Conservation (phyloP, 2,113 vertebrate genomes). For the Saguinus imperator region DNA sequence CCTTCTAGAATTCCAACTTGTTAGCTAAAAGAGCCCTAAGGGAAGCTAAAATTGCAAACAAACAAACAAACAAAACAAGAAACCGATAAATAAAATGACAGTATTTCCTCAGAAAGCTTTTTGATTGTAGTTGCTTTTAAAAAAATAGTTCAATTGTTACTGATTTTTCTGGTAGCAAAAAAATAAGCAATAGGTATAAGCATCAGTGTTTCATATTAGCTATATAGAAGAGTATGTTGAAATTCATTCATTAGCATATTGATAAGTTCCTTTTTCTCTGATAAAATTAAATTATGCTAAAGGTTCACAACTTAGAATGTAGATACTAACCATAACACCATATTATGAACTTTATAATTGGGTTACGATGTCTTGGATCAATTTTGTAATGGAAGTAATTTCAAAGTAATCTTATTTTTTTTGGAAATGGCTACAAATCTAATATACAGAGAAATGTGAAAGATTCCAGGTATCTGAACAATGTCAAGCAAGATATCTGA, state of each 20-base stretch:
- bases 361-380: constrained; percentile 42
- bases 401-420: constrained; percentile 59
- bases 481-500: not conserved
- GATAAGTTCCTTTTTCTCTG: constrained; percentile 35
- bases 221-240: constrained; percentile 2
- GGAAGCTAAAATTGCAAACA: constrained; percentile 36
- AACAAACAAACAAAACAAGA: constrained; percentile 4
- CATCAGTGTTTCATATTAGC: not conserved
- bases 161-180: constrained; percentile 13
- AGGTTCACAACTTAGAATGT: constrained; percentile 6
- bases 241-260: constrained; percentile 49
- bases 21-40: constrained; percentile 45
- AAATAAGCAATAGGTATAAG: not conserved
- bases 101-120: constrained; percentile 17
- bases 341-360: constrained; percentile 48
- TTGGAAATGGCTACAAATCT: constrained; percentile 43
- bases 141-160: not conserved
- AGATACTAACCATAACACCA: constrained; percentile 48
- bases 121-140: not conserved
- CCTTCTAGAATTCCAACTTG: not conserved
- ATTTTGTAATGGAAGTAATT: constrained; percentile 61
- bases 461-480: not conserved
- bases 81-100: constrained; percentile 33
- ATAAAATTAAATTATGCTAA: constrained; percentile 61
- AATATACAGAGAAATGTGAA: constrained; percentile 51